phyloP scores from a whole-genome alignment of 2,888 invertebrate species.

The Pedicia rivosa region DNA sequence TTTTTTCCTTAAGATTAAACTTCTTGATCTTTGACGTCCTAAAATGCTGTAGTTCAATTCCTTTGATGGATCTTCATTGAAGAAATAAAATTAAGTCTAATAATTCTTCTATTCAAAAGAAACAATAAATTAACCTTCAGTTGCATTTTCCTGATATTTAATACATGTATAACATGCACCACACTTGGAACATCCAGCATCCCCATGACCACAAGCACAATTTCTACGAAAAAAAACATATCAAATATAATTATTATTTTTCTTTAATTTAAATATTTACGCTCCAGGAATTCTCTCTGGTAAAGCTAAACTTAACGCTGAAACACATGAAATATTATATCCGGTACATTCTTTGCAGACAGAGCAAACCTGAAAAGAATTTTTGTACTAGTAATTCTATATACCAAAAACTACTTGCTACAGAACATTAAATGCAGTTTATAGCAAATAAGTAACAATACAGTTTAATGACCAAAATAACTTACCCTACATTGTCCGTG shows the following conservation, averaged over 20 bases:
- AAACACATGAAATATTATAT: slow-evolving; percentile 63
- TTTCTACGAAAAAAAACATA: slow-evolving; percentile 38
- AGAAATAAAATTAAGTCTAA: no score
- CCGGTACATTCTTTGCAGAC: slow-evolving; percentile 89
- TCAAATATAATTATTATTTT: not conserved
- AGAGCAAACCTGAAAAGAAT: slow-evolving; percentile 56
- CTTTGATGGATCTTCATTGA: slow-evolving; percentile 19
- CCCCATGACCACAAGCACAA: slow-evolving; percentile 92
- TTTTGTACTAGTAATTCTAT: not conserved
- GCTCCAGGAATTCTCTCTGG: slow-evolving; percentile 72
- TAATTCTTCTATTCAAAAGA: no score
- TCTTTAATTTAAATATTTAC: slow-evolving; percentile 38
- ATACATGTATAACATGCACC: slow-evolving; percentile 86
- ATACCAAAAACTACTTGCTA: not conserved
- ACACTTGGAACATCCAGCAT: slow-evolving; percentile 84
- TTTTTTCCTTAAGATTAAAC: slow-evolving; percentile 24
- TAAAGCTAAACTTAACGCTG: slow-evolving; percentile 47
- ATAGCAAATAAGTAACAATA: no score
- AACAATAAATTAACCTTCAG: slow-evolving; percentile 17
- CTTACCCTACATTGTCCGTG: slow-evolving; percentile 29
- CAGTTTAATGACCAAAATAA: slow-evolving; percentile 16
- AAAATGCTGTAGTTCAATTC: slow-evolving; percentile 18
- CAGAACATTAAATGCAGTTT: not conserved
- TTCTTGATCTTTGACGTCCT: slow-evolving; percentile 34
- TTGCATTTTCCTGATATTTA: slow-evolving; percentile 26